A percentile compares a stretch with the other conserved stretches of the same genome.
These are phyloP conservation scores for Clostera curtula DNA, from an alignment of 2,888 invertebrate genomes.

Conservation along the genomic window DNA sequence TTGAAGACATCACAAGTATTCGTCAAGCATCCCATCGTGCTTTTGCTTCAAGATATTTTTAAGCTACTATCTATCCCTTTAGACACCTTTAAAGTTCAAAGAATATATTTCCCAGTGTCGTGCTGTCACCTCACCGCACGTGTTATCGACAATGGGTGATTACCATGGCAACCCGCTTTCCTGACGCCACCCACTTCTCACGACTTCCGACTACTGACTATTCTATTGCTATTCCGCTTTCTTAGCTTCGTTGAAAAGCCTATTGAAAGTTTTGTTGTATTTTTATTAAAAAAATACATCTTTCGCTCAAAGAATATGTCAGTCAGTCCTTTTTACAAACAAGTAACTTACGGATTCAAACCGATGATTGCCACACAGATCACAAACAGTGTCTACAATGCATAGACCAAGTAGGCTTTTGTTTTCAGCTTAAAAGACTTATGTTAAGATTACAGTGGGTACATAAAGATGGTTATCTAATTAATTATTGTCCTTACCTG, in stretches of 20 bases:
- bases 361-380: too few relatives aligned
- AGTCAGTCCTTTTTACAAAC: not conserved
- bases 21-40: too few relatives aligned
- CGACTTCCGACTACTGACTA: constrained; percentile 46
- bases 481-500: too few relatives aligned
- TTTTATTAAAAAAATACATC: constrained; percentile 13
- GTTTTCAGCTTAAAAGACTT: too few relatives aligned
- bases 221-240: constrained; percentile 53
- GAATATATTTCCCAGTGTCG: constrained; percentile 11
- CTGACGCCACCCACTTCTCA: constrained; percentile 58
- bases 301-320: constrained; percentile 1
- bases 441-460: too few relatives aligned
- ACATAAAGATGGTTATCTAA: too few relatives aligned
- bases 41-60: too few relatives aligned
- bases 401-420: too few relatives aligned
- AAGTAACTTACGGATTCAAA: not conserved
- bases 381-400: too few relatives aligned
- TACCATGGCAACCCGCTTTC: constrained; percentile 55
- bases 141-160: constrained; percentile 41
- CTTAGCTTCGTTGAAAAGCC: constrained; percentile 37
- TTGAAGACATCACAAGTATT: too few relatives aligned
- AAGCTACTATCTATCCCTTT: too few relatives aligned
- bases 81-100: too few relatives aligned
- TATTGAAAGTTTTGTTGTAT: constrained; percentile 27
- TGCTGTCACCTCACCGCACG: constrained; percentile 13